Conservation (phyloP, 2,888 invertebrate genomes). For the Drosophila gaucha region DNA sequence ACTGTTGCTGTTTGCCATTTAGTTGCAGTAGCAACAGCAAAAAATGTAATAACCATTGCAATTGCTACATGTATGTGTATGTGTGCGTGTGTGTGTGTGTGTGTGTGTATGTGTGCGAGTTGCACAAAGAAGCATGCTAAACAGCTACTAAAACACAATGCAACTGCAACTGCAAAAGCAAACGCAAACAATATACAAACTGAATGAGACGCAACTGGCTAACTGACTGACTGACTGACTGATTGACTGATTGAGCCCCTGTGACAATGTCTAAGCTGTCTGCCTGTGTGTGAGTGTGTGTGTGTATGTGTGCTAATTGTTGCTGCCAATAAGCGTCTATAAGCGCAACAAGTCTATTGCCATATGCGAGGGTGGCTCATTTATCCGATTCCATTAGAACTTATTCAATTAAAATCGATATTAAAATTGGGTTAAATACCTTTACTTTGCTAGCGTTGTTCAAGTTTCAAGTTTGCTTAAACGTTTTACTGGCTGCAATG, state of each 20-base stretch:
- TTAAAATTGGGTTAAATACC: background rate
- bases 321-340: slow-evolving; percentile 41
- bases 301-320: slow-evolving; percentile 63
- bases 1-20: slow-evolving; percentile 69
- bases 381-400: slow-evolving; percentile 8
- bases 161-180: slow-evolving; percentile 57
- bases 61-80: slow-evolving; percentile 14
- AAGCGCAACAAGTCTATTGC: slow-evolving; percentile 25
- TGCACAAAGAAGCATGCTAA: slow-evolving; percentile 79
- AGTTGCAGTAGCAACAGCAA: slow-evolving; percentile 48
- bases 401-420: background rate
- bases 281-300: slow-evolving; percentile 14
- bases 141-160: slow-evolving; percentile 74
- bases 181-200: slow-evolving; percentile 44
- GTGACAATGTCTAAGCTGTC: slow-evolving; percentile 28
- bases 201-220: slow-evolving; percentile 38
- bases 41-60: slow-evolving; percentile 47
- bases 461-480: no score
- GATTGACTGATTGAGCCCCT: slow-evolving; percentile 18
- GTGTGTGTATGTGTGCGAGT: slow-evolving; percentile 43
- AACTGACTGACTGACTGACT: slow-evolving; percentile 21
- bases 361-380: slow-evolving; percentile 26
- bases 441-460: background rate
- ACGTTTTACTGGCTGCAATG: background rate
- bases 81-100: slow-evolving; percentile 13